Conservation (phyloP, 2,797 vertebrate genomes). For the Eospalax fontanierii region DNA sequence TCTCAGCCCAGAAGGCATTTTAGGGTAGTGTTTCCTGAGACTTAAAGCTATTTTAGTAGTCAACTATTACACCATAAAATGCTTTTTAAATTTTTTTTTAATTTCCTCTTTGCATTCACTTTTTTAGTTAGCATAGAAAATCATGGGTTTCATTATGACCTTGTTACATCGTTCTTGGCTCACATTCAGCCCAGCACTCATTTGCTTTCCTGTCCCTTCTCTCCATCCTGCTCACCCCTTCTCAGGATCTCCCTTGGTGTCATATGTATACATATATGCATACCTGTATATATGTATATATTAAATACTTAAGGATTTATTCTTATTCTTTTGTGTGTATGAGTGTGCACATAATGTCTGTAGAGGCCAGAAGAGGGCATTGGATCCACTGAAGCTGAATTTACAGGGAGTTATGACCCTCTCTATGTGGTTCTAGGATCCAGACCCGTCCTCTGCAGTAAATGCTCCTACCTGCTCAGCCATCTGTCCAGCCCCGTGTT, state of each 20-base stretch:
- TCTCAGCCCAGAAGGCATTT: not conserved
- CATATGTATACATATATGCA: not conserved
- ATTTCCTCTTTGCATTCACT: not conserved
- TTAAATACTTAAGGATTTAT: too few relatives aligned
- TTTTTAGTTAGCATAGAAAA: not conserved
- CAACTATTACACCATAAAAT: not conserved
- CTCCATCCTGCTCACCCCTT: not conserved
- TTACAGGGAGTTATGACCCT: too few relatives aligned
- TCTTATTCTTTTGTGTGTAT: not conserved
- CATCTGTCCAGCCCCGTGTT: too few relatives aligned
- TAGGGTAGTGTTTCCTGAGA: not conserved
- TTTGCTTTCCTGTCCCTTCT: not conserved
- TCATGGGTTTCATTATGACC: not conserved
- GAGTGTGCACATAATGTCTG: too few relatives aligned
- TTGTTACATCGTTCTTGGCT: not conserved
- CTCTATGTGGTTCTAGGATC: too few relatives aligned
- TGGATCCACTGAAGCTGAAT: too few relatives aligned
- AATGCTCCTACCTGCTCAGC: too few relatives aligned
- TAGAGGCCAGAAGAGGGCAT: too few relatives aligned
- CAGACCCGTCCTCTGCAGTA: too few relatives aligned
- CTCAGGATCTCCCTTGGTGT: not conserved
- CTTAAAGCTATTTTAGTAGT: not conserved
- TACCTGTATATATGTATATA: too few relatives aligned
- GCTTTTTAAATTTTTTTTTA: not conserved
- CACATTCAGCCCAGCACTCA: not conserved